Conservation (phyloP, 92 coral and sea anemone species). For the Epizoanthus stellaris region DNA sequence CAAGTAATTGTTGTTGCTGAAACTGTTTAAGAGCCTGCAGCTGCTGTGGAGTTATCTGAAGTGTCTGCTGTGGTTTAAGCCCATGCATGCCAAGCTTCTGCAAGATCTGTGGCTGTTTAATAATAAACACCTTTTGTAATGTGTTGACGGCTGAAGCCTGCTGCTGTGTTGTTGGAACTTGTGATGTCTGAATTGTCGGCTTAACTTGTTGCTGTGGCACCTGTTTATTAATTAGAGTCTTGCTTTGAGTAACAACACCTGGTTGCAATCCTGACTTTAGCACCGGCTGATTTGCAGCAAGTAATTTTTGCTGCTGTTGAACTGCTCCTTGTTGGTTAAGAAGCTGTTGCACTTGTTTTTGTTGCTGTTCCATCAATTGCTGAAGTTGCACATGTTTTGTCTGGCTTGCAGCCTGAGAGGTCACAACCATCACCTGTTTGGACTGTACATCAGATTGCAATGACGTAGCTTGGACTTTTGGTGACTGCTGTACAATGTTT, state of each 20-base stretch:
- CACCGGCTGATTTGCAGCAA: slow-evolving; percentile 41
- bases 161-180: slow-evolving; percentile 47
- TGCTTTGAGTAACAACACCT: slow-evolving; percentile 21
- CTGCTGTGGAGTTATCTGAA: slow-evolving; percentile 92
- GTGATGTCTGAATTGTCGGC: slow-evolving; percentile 58
- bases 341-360: slow-evolving; percentile 58
- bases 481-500: slow-evolving; percentile 1
- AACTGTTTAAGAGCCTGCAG: slow-evolving; percentile 86
- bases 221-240: background rate
- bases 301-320: slow-evolving; percentile 49
- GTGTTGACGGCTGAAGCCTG: slow-evolving; percentile 63
- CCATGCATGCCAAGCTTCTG: slow-evolving; percentile 86
- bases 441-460: slow-evolving; percentile 18
- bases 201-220: slow-evolving; percentile 45
- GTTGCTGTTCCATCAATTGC: slow-evolving; percentile 39
- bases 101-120: slow-evolving; percentile 84
- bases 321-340: slow-evolving; percentile 51
- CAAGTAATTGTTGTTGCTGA: slow-evolving; percentile 53
- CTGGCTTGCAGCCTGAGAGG: slow-evolving; percentile 15
- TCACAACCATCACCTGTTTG: slow-evolving; percentile 28
- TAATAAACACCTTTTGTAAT: slow-evolving; percentile 91
- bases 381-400: slow-evolving; percentile 28
- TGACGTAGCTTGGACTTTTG: background rate
- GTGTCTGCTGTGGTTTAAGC: slow-evolving; percentile 84
- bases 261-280: slow-evolving; percentile 57